A percentile compares a stretch with the other conserved stretches of the same genome.
phyloP scores from a whole-genome alignment of 2,113 vertebrate species.

The Tamias sibiricus region DNA sequence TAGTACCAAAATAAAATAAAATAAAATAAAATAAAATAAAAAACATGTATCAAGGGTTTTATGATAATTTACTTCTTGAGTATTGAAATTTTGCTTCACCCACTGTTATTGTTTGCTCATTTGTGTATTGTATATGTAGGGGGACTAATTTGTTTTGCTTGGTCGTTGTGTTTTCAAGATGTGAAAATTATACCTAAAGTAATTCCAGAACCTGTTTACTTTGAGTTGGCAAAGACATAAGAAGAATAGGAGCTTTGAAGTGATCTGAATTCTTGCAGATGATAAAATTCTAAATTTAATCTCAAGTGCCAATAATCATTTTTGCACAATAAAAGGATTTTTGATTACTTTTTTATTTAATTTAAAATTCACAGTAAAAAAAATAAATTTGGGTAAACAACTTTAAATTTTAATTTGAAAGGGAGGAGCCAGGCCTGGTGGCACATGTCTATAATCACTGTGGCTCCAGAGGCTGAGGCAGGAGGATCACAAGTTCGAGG shows the following conservation, averaged over 20 bases:
- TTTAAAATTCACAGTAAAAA: not conserved
- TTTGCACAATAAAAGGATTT: not conserved
- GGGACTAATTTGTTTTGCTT: not conserved
- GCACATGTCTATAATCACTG: too few species aligned
- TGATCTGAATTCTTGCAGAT: not conserved
- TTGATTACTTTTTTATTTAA: not conserved
- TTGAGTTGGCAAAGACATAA: not conserved
- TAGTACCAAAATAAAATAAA: too few species aligned
- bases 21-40: too few species aligned
- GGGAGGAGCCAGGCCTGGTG: too few species aligned
- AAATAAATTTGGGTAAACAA: not conserved
- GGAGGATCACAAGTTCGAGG: too few species aligned
- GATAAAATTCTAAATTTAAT: constrained; percentile 23
- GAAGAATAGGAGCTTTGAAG: not conserved
- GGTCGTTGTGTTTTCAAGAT: not conserved
- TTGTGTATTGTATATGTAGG: not conserved
- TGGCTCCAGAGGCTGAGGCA: too few species aligned
- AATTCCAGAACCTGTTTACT: not conserved
- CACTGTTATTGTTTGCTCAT: not conserved
- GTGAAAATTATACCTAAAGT: not conserved
- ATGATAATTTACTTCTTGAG: not conserved
- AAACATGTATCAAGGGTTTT: not conserved
- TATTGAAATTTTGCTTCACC: not conserved
- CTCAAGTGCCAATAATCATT: not conserved
- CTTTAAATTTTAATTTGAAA: constrained; percentile 33